Evolutionary conservation across 1,140 invertebrate genomes (phyloP).

Genomic region (Meteorus sp.): DNA sequence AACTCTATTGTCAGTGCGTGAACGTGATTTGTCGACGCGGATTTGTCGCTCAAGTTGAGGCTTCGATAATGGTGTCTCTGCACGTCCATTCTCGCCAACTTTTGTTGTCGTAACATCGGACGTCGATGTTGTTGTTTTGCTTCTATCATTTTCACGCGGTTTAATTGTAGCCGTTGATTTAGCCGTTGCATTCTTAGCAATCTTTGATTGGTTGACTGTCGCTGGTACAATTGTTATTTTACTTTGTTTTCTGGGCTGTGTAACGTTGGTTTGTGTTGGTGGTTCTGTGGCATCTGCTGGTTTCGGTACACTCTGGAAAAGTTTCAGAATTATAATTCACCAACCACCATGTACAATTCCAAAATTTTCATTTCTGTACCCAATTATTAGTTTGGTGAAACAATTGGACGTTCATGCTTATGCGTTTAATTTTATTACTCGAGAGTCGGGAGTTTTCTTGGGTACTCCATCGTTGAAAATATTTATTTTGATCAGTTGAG

Average conservation of each 20-base stretch:
- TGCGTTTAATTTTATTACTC: neutral
- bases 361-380: constrained; percentile 1
- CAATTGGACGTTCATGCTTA: neutral
- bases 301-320: constrained; percentile 51
- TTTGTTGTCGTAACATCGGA: too few relatives aligned
- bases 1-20: constrained; percentile 45
- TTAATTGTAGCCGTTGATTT: constrained; percentile 5
- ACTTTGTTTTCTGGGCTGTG: constrained; percentile 49
- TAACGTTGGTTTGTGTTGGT: constrained; percentile 29
- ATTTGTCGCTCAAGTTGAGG: constrained; percentile 55
- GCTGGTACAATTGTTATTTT: constrained; percentile 59
- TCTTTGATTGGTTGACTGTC: constrained; percentile 48
- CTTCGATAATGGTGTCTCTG: constrained; percentile 46
- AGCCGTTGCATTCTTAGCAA: constrained; percentile 39
- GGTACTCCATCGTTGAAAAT: neutral
- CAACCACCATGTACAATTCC: neutral
- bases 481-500: neutral
- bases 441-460: neutral
- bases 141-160: constrained; percentile 5
- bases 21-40: constrained; percentile 53
- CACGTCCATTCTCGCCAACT: constrained; percentile 51
- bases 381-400: too few relatives aligned
- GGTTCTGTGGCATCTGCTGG: constrained; percentile 41
- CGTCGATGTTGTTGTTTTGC: constrained; percentile 37
- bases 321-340: neutral